Percentiles rank a stretch among this genome's conserved stretches.
These are phyloP conservation scores for Helicoverpa zea DNA, from an alignment of 1,140 invertebrate genomes.

Conservation along the genomic window DNA sequence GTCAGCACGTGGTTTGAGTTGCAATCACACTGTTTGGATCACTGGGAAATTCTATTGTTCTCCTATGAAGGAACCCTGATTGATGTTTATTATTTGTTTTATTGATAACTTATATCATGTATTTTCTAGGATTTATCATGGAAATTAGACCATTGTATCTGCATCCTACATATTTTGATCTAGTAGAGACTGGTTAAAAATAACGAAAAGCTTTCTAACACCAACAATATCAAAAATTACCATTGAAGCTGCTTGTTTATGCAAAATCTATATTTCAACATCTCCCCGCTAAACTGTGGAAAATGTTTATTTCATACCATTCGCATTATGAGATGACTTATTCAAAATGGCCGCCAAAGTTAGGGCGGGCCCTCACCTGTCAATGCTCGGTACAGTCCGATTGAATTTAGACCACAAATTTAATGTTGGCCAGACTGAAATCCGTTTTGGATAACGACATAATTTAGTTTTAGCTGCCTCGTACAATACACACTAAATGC, in stretches of 20 bases:
- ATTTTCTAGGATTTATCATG: too few relatives aligned
- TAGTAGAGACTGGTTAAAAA: too few relatives aligned
- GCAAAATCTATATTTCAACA: too few relatives aligned
- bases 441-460: conserved; percentile 41
- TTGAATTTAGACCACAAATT: conserved; percentile 47
- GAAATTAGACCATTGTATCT: too few relatives aligned
- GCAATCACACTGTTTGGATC: neutral
- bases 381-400: conserved; percentile 14
- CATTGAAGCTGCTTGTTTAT: too few relatives aligned
- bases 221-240: too few relatives aligned
- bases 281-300: neutral
- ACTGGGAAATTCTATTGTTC: conserved; percentile 10
- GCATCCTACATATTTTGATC: too few relatives aligned
- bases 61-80: conserved; percentile 7
- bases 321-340: conserved; percentile 4
- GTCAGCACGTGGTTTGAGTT: conserved; percentile 8
- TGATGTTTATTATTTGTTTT: neutral
- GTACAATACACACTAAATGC: conserved; percentile 14
- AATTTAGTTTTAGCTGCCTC: conserved; percentile 14
- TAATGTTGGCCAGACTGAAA: conserved; percentile 35
- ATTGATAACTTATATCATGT: neutral
- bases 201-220: too few relatives aligned
- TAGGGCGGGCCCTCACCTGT: conserved; percentile 5
- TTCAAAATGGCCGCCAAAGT: conserved; percentile 22
- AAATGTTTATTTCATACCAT: neutral